Conservation (phyloP, 1,140 invertebrate species). For the Neodiprion fabricii region DNA sequence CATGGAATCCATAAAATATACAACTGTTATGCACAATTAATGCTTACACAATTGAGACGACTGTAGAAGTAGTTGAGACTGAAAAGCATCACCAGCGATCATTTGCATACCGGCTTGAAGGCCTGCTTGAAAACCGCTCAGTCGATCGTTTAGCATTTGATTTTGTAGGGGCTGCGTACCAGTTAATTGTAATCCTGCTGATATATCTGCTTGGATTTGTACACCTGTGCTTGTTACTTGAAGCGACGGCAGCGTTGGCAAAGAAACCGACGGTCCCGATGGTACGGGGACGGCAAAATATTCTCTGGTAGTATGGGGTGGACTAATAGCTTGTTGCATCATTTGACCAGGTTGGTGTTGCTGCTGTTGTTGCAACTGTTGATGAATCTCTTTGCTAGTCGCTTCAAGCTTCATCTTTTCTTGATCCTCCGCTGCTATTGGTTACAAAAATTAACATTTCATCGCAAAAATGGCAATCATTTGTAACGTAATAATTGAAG, state of each 20-base stretch:
- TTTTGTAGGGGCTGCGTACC: conserved; percentile 42
- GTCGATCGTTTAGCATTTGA: conserved; percentile 37
- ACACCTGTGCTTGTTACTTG: conserved; percentile 49
- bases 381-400: conserved; percentile 42
- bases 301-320: conserved; percentile 48
- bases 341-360: conserved; percentile 34
- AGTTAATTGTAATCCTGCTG: conserved; percentile 43
- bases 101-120: conserved; percentile 54
- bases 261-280: conserved; percentile 43
- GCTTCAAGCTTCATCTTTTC: conserved; percentile 54
- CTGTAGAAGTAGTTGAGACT: conserved; percentile 48
- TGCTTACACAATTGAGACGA: conserved; percentile 52
- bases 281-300: conserved; percentile 63
- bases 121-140: conserved; percentile 48
- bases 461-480: conserved; percentile 22
- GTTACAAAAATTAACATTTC: conserved; percentile 19
- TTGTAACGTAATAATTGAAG: conserved; percentile 15
- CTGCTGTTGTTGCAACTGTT: conserved; percentile 37
- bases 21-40: conserved; percentile 5
- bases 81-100: conserved; percentile 40
- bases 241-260: conserved; percentile 49
- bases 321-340: conserved; percentile 36
- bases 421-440: conserved; percentile 47
- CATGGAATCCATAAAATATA: neutral
- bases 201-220: conserved; percentile 50